These are phyloP conservation scores for Toxotes lorentzi DNA, from an alignment of 2,797 vertebrate genomes.

Conservation along the genomic window DNA sequence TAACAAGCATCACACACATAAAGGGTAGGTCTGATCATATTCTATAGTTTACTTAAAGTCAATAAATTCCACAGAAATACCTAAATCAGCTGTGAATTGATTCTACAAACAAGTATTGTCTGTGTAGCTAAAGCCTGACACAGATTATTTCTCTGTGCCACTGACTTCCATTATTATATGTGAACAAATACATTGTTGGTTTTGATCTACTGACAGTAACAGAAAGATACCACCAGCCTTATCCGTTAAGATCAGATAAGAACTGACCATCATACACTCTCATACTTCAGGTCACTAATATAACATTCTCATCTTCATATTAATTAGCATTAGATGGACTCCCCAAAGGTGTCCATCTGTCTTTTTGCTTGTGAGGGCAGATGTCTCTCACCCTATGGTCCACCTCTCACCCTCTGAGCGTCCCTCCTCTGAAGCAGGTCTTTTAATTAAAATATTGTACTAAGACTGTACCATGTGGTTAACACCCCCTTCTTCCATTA, in stretches of 20 bases:
- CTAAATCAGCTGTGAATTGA: no score
- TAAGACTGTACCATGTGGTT: slow-evolving; percentile 52
- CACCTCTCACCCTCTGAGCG: slow-evolving; percentile 71
- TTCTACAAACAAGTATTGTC: no score
- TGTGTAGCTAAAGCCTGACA: no score
- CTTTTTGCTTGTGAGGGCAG: slow-evolving; percentile 79
- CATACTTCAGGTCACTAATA: slow-evolving; percentile 28
- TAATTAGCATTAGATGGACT: slow-evolving; percentile 74
- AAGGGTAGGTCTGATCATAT: background rate
- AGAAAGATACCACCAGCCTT: background rate
- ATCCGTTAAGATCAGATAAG: slow-evolving; percentile 1
- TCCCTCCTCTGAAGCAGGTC: slow-evolving; percentile 67
- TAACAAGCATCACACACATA: background rate
- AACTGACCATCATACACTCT: slow-evolving; percentile 5
- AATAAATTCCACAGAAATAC: no score
- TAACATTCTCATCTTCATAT: slow-evolving; percentile 60
- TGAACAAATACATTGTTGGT: background rate
- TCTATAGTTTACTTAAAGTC: background rate
- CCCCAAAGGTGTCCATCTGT: slow-evolving; percentile 82
- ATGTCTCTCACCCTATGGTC: slow-evolving; percentile 80
- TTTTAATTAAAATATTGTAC: slow-evolving; percentile 83
- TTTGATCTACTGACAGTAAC: slow-evolving; percentile 1
- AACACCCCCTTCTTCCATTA: slow-evolving; percentile 41
- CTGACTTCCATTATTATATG: no score
- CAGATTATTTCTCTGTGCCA: background rate